Conservation (phyloP, 2,113 vertebrate genomes). For the Sinocyclocheilus grahami region DNA sequence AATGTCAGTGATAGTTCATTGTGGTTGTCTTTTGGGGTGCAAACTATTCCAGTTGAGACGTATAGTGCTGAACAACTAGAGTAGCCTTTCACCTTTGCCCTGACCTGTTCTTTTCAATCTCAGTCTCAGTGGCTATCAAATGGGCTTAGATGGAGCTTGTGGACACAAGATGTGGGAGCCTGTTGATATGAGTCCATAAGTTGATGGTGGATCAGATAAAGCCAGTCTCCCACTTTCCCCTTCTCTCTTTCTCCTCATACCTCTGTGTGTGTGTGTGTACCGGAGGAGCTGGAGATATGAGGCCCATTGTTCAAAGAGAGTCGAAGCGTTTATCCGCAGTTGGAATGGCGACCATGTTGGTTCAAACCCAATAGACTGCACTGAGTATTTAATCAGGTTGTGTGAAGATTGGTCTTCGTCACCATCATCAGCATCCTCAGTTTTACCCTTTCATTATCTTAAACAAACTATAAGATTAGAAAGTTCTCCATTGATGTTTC, state of each 20-base stretch:
- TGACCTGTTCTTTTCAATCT: constrained; percentile 55
- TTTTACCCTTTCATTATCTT: constrained; percentile 21
- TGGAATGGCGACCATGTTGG: background rate
- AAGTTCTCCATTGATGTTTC: constrained; percentile 8
- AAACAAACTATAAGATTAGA: constrained; percentile 19
- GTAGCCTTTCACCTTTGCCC: constrained; percentile 62
- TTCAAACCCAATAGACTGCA: background rate
- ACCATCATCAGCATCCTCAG: background rate
- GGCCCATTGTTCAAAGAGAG: constrained; percentile 32
- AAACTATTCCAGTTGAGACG: constrained; percentile 53
- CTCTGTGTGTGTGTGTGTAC: constrained; percentile 4
- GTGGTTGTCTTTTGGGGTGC: constrained; percentile 26
- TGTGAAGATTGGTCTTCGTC: constrained; percentile 24
- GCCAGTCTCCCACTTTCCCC: background rate
- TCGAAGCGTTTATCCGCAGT: constrained; percentile 17
- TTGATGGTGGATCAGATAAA: constrained; percentile 32
- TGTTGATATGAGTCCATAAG: background rate
- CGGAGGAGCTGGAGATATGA: constrained; percentile 48
- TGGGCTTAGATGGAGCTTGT: constrained; percentile 52
- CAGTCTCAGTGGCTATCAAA: constrained; percentile 64
- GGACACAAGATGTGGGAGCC: constrained; percentile 48
- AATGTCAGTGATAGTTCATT: constrained; percentile 34
- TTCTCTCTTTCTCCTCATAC: background rate
- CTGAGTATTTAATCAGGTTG: constrained; percentile 20
- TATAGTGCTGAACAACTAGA: constrained; percentile 56